These are phyloP conservation scores for Diploscapter pachys DNA, from an alignment of 1,140 invertebrate species.

Conservation along the genomic window DNA sequence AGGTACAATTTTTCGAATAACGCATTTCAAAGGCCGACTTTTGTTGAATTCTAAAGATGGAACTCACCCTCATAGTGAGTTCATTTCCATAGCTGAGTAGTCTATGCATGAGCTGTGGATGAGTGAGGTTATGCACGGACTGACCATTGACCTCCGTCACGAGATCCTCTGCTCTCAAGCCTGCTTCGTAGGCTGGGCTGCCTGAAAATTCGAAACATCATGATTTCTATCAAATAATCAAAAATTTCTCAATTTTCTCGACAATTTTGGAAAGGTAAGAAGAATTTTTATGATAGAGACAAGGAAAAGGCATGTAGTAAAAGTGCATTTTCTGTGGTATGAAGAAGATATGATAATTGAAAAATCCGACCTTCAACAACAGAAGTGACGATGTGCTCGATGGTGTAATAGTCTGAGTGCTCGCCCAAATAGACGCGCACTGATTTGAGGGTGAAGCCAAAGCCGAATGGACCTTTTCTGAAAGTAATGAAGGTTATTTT, in stretches of 20 bases:
- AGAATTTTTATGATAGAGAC: background rate
- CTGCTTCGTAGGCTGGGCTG: slow-evolving; percentile 45
- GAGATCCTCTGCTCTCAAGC: slow-evolving; percentile 51
- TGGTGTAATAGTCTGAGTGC: slow-evolving; percentile 56
- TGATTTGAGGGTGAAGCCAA: slow-evolving; percentile 57
- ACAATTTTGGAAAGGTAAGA: background rate
- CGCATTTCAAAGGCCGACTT: background rate
- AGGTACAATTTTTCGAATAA: slow-evolving; percentile 8
- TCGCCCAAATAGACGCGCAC: slow-evolving; percentile 57
- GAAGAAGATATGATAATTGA: slow-evolving; percentile 49
- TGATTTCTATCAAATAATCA: background rate
- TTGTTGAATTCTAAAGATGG: background rate
- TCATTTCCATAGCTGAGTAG: slow-evolving; percentile 51
- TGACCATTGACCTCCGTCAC: slow-evolving; percentile 56
- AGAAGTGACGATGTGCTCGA: slow-evolving; percentile 55
- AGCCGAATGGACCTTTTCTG: slow-evolving; percentile 51
- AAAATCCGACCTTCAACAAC: slow-evolving; percentile 50
- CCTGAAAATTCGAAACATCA: background rate
- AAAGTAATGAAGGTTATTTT: slow-evolving; percentile 16
- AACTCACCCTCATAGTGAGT: slow-evolving; percentile 12
- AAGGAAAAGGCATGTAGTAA: background rate
- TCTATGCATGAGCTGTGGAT: slow-evolving; percentile 57
- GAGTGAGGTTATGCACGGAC: slow-evolving; percentile 56
- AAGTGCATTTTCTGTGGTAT: background rate
- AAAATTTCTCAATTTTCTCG: background rate